Percentiles rank a stretch among this genome's conserved stretches.
These are phyloP conservation scores for Sinocyclocheilus rhinocerous DNA, from an alignment of 2,113 vertebrate species.

Conservation along the genomic window DNA sequence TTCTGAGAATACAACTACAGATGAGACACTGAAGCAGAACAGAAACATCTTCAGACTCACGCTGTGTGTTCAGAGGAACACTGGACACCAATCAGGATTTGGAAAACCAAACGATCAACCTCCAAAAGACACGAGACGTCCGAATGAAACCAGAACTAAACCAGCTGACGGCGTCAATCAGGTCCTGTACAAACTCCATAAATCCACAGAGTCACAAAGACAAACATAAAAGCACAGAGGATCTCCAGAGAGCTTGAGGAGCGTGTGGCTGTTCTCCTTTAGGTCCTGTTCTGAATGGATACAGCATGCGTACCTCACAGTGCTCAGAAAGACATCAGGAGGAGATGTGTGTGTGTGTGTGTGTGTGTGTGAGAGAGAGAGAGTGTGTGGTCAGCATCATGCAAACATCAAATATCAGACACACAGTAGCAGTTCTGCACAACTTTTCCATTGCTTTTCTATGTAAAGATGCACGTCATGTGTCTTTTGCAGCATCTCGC, in stretches of 20 bases:
- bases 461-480: too few species aligned
- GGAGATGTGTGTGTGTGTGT: not conserved
- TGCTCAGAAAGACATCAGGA: not conserved
- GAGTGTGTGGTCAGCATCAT: too few species aligned
- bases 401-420: too few species aligned
- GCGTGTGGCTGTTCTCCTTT: not conserved
- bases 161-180: not conserved
- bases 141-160: not conserved
- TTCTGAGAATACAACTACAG: too few species aligned
- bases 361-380: too few species aligned
- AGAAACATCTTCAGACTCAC: not conserved
- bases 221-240: not conserved
- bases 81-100: not conserved
- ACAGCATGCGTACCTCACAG: not conserved
- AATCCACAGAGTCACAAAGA: not conserved
- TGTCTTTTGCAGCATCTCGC: too few species aligned
- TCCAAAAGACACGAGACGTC: not conserved
- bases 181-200: conserved; percentile 16
- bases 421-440: too few species aligned
- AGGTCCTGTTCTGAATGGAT: not conserved
- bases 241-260: not conserved
- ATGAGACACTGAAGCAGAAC: not conserved
- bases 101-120: not conserved
- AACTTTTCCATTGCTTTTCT: too few species aligned
- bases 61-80: not conserved